A percentile compares a stretch with the other conserved stretches of the same genome.
These are phyloP conservation scores for Ylistrum balloti DNA, from an alignment of 1,140 invertebrate genomes.

Conservation along the genomic window DNA sequence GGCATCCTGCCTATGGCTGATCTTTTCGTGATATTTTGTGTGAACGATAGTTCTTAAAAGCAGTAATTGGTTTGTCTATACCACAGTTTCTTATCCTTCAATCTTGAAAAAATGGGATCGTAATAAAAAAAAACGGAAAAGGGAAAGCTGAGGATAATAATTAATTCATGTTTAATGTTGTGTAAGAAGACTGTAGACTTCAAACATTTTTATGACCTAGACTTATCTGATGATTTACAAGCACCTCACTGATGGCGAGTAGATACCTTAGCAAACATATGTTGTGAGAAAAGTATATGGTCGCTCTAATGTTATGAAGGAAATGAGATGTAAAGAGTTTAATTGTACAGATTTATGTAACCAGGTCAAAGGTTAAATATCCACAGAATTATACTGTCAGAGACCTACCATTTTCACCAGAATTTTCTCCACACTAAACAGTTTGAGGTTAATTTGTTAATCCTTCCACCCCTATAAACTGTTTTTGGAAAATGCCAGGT, in stretches of 20 bases:
- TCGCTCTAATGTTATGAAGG: neutral
- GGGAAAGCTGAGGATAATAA: neutral
- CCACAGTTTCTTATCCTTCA: neutral
- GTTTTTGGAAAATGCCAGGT: neutral
- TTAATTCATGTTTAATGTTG: conserved; percentile 36
- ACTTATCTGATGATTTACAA: conserved; percentile 35
- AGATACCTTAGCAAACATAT: neutral
- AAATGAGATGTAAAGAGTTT: conserved; percentile 14
- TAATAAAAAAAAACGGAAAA: conserved; percentile 5
- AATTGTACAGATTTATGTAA: neutral
- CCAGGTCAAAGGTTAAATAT: conserved; percentile 7
- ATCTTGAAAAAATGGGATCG: neutral
- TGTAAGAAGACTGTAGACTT: neutral
- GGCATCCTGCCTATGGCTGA: too few species aligned
- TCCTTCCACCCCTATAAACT: neutral
- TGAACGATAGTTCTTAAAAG: neutral
- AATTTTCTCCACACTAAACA: neutral
- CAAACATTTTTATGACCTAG: neutral
- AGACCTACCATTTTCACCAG: neutral
- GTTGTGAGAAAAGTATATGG: conserved; percentile 5
- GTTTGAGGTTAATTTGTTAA: neutral
- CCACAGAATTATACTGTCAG: neutral
- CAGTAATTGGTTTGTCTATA: neutral
- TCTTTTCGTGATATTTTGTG: too few species aligned
- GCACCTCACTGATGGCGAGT: conserved; percentile 3